Conservation (phyloP, 2,888 invertebrate genomes). For the Diabrotica balteata region DNA sequence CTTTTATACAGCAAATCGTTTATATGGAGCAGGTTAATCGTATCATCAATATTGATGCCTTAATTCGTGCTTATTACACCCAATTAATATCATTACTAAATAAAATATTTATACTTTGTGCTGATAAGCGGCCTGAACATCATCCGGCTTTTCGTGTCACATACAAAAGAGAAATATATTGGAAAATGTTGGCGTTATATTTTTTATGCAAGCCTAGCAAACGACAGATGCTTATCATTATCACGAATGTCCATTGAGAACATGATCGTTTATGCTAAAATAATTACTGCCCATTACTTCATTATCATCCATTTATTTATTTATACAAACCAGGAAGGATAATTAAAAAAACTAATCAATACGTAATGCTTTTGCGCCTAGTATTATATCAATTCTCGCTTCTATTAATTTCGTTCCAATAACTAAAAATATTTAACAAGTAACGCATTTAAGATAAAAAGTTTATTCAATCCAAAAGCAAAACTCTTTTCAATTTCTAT, state of each 20-base stretch:
- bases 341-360: neutral
- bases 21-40: too few species aligned
- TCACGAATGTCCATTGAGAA: conserved; percentile 32
- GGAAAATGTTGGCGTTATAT: neutral
- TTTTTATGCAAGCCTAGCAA: conserved; percentile 8
- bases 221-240: conserved; percentile 30
- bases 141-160: neutral
- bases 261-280: conserved; percentile 29
- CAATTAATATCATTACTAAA: too few species aligned
- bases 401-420: too few species aligned
- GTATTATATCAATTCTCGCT: too few species aligned
- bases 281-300: conserved; percentile 19
- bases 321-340: neutral
- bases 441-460: too few species aligned
- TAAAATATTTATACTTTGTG: neutral
- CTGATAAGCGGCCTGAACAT: neutral
- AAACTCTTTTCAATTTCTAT: too few species aligned
- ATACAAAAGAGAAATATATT: neutral
- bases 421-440: too few species aligned
- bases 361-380: too few species aligned
- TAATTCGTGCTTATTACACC: too few species aligned
- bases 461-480: too few species aligned
- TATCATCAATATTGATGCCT: too few species aligned
- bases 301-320: neutral
- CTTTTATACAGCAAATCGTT: neutral